A percentile compares a stretch with the other conserved stretches of the same genome.
phyloP scores from a whole-genome alignment of 37 sponge, comb jelly and placozoan species.

The Agelas oroides region DNA sequence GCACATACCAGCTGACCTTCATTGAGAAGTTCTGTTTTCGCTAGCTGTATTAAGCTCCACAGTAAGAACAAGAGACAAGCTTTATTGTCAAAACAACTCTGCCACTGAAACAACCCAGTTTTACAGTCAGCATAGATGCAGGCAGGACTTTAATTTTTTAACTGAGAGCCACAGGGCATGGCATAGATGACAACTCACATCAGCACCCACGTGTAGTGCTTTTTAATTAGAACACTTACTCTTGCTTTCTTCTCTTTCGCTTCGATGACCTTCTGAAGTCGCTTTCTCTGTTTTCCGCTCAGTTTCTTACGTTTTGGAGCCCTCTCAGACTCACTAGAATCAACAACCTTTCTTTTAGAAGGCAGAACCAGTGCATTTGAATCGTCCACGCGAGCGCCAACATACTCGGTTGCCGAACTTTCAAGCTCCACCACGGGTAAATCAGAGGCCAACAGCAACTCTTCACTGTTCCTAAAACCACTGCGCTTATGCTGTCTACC shows the following conservation, averaged over 20 bases:
- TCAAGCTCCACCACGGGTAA: no score
- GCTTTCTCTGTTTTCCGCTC: slow-evolving; percentile 62
- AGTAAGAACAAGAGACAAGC: no score
- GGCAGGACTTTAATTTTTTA: no score
- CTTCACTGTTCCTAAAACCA: neutral
- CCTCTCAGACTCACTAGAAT: neutral
- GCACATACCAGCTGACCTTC: no score
- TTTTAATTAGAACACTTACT: slow-evolving; percentile 60
- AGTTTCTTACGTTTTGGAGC: slow-evolving; percentile 52
- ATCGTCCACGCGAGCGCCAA: slow-evolving; percentile 7
- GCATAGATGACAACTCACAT: no score
- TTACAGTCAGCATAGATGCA: no score
- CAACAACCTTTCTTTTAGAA: slow-evolving; percentile 11
- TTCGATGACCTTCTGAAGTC: slow-evolving; percentile 71
- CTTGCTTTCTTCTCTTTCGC: slow-evolving; percentile 74
- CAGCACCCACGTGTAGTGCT: slow-evolving; percentile 24
- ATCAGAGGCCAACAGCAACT: no score
- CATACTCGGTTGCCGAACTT: neutral
- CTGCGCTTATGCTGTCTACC: slow-evolving; percentile 43
- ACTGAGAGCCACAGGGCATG: no score
- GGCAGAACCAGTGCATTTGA: slow-evolving; percentile 62
- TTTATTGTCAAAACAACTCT: no score
- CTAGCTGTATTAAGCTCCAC: no score
- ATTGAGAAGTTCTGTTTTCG: no score
- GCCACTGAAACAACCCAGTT: no score